Percentiles rank a stretch among this genome's conserved stretches.
phyloP scores from a whole-genome alignment of 2,888 invertebrate genomes.

The Volucella inflata region DNA sequence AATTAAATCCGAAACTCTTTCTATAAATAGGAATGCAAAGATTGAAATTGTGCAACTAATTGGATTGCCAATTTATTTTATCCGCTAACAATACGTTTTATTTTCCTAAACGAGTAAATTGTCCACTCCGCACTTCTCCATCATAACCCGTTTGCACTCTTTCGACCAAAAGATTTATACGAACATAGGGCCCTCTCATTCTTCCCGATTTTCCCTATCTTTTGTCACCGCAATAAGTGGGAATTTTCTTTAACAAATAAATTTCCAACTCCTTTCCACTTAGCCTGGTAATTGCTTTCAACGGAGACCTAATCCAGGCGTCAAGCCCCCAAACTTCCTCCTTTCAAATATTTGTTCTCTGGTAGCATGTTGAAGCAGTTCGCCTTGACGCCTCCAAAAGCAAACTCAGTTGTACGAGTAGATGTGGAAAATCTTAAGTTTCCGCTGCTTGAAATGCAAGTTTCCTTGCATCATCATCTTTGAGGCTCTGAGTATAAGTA shows the following conservation, averaged over 20 bases:
- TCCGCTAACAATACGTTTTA: too few relatives aligned
- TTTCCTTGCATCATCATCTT: too few relatives aligned
- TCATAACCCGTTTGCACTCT: too few relatives aligned
- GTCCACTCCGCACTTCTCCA: too few relatives aligned
- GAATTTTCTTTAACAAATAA: conserved; percentile 64
- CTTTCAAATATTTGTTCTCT: too few relatives aligned
- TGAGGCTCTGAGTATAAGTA: conserved; percentile 7
- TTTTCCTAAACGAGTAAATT: too few relatives aligned
- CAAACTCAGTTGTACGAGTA: conserved; percentile 30
- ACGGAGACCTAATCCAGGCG: conserved; percentile 38
- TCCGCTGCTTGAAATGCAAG: conserved; percentile 47
- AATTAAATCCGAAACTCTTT: too few relatives aligned
- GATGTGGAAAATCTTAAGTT: conserved; percentile 54
- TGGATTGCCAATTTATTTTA: too few relatives aligned
- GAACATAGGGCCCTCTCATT: too few relatives aligned
- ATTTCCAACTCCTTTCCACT: conserved; percentile 46
- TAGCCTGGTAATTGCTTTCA: conserved; percentile 65
- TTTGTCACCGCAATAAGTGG: conserved; percentile 56
- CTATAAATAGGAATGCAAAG: too few relatives aligned
- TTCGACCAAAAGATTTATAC: too few relatives aligned
- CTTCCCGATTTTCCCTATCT: not conserved
- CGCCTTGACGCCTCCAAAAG: conserved; percentile 11
- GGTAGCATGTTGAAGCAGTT: not conserved
- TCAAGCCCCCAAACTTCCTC: not conserved
- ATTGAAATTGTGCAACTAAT: too few relatives aligned